Conservation (phyloP, 2,113 vertebrate species). For the Corvus hawaiiensis region DNA sequence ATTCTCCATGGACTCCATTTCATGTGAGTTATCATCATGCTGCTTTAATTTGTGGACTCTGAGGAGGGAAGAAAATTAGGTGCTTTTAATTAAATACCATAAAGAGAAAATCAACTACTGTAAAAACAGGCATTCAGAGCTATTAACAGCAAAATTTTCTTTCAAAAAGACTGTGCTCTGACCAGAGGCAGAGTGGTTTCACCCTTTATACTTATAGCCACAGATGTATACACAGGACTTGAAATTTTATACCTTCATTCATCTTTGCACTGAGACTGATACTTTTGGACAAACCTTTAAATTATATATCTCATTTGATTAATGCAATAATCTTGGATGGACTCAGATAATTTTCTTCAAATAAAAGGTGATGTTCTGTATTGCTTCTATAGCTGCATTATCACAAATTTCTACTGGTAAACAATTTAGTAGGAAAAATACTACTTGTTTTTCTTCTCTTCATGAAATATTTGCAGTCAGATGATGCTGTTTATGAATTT, state of each 20-base stretch:
- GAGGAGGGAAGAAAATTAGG: neutral
- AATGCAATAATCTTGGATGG: neutral
- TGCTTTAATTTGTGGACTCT: neutral
- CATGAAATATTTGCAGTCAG: neutral
- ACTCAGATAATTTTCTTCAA: neutral
- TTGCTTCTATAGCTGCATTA: neutral
- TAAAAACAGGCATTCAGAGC: neutral
- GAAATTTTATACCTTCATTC: neutral
- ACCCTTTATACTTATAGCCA: neutral
- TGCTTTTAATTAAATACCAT: neutral
- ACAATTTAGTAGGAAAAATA: neutral
- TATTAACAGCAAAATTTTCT: neutral
- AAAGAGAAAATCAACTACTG: neutral
- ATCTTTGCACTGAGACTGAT: neutral
- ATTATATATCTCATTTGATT: neutral
- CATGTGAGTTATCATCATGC: neutral
- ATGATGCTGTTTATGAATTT: conserved; percentile 11
- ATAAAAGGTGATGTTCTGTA: neutral
- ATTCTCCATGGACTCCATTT: neutral
- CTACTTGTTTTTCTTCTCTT: neutral
- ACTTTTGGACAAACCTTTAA: neutral
- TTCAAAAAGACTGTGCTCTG: neutral
- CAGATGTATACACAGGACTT: neutral
- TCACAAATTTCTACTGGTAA: neutral
- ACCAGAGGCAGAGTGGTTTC: neutral